These are phyloP conservation scores for Tragelaphus scriptus DNA, from an alignment of 2,113 vertebrate species.

Conservation along the genomic window DNA sequence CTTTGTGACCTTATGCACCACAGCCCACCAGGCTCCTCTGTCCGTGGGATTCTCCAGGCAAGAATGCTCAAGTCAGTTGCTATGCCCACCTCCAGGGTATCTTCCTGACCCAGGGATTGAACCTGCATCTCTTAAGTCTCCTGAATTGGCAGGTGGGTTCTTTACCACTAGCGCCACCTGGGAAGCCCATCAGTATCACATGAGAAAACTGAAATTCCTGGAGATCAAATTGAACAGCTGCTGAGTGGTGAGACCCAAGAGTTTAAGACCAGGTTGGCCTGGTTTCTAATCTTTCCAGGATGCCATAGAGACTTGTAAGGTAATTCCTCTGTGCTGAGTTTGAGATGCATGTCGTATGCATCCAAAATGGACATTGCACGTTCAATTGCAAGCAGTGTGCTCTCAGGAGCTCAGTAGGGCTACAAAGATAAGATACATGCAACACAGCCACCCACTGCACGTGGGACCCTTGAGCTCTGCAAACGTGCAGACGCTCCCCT, in stretches of 20 bases:
- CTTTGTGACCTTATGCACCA: neutral
- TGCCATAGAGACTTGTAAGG: neutral
- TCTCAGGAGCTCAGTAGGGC: neutral
- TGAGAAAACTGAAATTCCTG: neutral
- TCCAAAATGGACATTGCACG: neutral
- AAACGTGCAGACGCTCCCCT: neutral
- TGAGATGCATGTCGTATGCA: rapidly evolving
- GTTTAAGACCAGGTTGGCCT: neutral
- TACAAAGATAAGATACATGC: rapidly evolving
- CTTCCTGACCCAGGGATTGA: neutral
- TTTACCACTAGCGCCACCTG: neutral
- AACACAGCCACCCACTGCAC: neutral
- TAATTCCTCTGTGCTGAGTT: neutral
- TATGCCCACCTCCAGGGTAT: neutral
- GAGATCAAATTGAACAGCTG: neutral
- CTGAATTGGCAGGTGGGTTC: neutral
- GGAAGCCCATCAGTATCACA: neutral
- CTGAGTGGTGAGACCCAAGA: too few relatives aligned
- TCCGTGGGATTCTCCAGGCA: neutral
- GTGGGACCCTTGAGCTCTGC: rapidly evolving
- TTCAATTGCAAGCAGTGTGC: neutral
- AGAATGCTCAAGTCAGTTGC: neutral
- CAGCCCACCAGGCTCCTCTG: neutral
- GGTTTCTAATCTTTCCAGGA: neutral
- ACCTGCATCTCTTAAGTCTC: neutral